phyloP scores from a whole-genome alignment of 2,888 invertebrate species.

The Parnassius orleans region DNA sequence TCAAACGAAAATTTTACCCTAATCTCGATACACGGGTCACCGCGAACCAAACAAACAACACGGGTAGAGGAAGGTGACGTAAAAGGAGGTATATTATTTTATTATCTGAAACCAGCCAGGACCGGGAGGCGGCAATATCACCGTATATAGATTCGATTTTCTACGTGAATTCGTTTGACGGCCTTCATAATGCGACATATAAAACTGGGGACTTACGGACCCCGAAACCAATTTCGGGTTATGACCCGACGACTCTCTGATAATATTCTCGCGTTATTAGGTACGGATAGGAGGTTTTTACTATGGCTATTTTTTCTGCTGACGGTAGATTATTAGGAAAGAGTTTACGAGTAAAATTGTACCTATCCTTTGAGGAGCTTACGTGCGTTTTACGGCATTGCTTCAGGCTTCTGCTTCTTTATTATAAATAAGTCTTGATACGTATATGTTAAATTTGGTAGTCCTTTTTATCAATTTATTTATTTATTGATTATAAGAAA shows the following conservation, averaged over 20 bases:
- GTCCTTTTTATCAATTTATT: no score
- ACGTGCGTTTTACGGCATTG: slow-evolving; percentile 71
- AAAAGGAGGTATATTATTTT: slow-evolving; percentile 79
- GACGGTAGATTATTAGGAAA: slow-evolving; percentile 75
- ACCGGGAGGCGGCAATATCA: slow-evolving; percentile 72
- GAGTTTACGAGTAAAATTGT: slow-evolving; percentile 68
- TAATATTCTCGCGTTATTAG: slow-evolving; percentile 82
- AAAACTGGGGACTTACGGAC: slow-evolving; percentile 81
- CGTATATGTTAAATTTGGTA: background rate
- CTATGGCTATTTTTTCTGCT: slow-evolving; percentile 80
- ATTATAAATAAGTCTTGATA: slow-evolving; percentile 18
- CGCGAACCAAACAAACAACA: slow-evolving; percentile 42
- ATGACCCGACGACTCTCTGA: slow-evolving; percentile 81
- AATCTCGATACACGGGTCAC: slow-evolving; percentile 37
- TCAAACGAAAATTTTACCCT: background rate
- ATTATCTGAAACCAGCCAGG: slow-evolving; percentile 76
- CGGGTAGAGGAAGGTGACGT: slow-evolving; percentile 48
- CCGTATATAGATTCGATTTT: slow-evolving; percentile 83
- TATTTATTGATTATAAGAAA: no score
- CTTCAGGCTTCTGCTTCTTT: slow-evolving; percentile 28
- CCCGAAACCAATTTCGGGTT: slow-evolving; percentile 82
- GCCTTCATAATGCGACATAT: slow-evolving; percentile 82
- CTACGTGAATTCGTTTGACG: slow-evolving; percentile 83
- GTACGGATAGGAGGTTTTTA: slow-evolving; percentile 80
- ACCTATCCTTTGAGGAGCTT: slow-evolving; percentile 42